Conservation (phyloP, 2,113 vertebrate species). For the Macrotis lagotis region DNA sequence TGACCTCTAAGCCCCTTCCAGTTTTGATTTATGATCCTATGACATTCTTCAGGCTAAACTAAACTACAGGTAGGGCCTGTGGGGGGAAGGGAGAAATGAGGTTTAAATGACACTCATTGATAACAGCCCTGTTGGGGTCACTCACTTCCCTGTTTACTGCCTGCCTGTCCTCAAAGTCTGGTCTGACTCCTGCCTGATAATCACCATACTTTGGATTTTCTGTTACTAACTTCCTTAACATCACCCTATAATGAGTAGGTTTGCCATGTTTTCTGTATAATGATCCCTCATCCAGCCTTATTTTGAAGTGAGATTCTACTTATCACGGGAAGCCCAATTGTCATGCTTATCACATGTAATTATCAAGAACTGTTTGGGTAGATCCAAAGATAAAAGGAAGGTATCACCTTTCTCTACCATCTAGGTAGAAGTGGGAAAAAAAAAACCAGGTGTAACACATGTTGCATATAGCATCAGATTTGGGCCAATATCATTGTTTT, state of each 20-base stretch:
- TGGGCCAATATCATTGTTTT: background rate
- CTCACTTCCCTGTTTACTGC: background rate
- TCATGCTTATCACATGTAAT: too few species aligned
- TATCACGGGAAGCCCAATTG: background rate
- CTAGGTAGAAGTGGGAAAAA: background rate
- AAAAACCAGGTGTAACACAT: background rate
- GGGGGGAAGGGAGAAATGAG: background rate
- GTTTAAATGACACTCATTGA: background rate
- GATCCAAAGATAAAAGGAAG: too few species aligned
- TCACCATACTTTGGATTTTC: background rate
- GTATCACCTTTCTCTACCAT: too few species aligned
- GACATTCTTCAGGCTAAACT: too few species aligned
- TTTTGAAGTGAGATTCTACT: background rate
- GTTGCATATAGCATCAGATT: background rate
- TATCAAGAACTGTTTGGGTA: too few species aligned
- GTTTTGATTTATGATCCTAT: background rate
- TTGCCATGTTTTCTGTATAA: background rate
- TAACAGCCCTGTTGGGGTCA: background rate
- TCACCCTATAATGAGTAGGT: background rate
- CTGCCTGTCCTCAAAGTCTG: background rate
- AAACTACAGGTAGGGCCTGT: background rate
- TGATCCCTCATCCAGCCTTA: background rate
- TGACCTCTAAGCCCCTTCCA: background rate
- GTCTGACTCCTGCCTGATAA: background rate
- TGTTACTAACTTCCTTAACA: background rate